phyloP scores from a whole-genome alignment of 1,140 invertebrate genomes.

The Amphibalanus amphitrite region DNA sequence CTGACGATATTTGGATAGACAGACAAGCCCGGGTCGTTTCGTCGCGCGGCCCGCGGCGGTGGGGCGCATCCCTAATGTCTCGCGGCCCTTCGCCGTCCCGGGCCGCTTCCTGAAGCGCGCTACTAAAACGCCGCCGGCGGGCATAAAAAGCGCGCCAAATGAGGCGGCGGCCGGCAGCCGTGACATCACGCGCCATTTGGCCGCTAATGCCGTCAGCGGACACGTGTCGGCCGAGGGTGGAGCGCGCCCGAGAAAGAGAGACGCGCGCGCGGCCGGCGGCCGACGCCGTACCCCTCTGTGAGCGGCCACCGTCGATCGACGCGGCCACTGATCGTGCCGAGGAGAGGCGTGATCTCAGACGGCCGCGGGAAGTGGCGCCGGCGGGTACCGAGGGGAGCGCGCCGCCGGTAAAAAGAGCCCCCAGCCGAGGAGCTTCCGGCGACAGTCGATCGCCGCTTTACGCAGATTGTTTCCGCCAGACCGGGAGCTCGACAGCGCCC shows the following conservation, averaged over 20 bases:
- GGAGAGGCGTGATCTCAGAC: background rate
- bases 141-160: background rate
- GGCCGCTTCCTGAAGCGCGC: background rate
- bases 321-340: background rate
- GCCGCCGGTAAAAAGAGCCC: no score
- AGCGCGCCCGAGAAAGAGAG: no score
- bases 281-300: no score
- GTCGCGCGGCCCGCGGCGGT: no score
- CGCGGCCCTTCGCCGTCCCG: background rate
- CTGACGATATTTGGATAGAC: no score
- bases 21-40: no score
- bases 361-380: background rate
- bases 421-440: no score
- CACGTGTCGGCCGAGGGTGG: background rate
- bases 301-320: no score
- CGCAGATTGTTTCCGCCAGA: background rate
- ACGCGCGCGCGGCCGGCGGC: no score
- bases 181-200: background rate
- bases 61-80: no score
- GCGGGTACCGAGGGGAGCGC: no score
- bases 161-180: background rate
- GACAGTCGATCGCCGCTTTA: background rate
- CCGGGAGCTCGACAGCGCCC: no score
- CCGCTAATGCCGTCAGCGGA: background rate
- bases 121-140: background rate